phyloP scores from a whole-genome alignment of 2,888 invertebrate species.

The Siphlonurus alternatus region DNA sequence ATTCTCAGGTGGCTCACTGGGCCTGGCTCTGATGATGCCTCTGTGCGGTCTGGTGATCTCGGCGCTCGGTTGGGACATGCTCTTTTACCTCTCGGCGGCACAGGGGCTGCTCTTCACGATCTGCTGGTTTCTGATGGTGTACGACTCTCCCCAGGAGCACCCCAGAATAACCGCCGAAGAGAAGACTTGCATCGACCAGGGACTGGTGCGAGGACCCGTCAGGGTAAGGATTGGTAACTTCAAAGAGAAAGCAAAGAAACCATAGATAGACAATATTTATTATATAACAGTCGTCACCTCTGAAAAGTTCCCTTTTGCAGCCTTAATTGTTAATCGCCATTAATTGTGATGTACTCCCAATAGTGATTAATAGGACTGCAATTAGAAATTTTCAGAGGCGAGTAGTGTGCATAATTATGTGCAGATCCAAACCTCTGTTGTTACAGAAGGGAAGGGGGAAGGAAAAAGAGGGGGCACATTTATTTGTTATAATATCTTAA shows the following conservation, averaged over 20 bases:
- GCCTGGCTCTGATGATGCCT: slow-evolving; percentile 21
- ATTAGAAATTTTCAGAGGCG: too few relatives aligned
- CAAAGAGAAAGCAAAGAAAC: too few relatives aligned
- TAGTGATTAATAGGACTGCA: too few relatives aligned
- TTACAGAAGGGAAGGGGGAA: too few relatives aligned
- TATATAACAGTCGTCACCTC: too few relatives aligned
- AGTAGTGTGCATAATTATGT: too few relatives aligned
- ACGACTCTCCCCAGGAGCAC: slow-evolving; percentile 17
- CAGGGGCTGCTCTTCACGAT: slow-evolving; percentile 2
- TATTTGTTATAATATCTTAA: too few relatives aligned
- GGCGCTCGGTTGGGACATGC: background rate
- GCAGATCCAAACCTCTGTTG: too few relatives aligned
- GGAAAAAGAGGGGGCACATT: too few relatives aligned
- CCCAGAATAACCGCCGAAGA: slow-evolving; percentile 18
- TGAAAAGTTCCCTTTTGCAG: background rate
- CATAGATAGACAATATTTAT: too few relatives aligned
- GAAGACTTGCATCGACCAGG: slow-evolving; percentile 12
- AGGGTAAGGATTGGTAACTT: background rate
- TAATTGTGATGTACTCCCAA: background rate
- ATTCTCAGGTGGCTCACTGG: background rate
- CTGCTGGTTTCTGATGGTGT: slow-evolving; percentile 16
- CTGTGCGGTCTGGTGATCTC: background rate
- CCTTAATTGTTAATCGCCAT: background rate
- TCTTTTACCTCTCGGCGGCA: slow-evolving; percentile 19
- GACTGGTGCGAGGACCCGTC: background rate